phyloP scores from a whole-genome alignment of 2,113 vertebrate genomes.

The Sinocyclocheilus maitianheensis region DNA sequence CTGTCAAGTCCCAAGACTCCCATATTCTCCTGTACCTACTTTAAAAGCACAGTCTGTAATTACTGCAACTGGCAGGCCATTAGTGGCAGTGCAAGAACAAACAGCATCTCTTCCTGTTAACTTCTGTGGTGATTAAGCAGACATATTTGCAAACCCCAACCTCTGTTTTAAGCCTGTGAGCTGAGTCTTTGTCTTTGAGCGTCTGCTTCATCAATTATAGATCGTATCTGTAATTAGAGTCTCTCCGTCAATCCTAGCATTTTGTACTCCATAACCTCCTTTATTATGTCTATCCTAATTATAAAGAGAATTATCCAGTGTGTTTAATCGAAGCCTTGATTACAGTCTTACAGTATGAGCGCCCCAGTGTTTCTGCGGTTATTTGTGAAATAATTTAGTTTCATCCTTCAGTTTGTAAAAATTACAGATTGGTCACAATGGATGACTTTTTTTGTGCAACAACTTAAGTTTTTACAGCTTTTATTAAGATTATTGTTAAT shows the following conservation, averaged over 20 bases:
- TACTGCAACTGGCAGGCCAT: conserved; percentile 30
- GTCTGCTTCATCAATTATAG: conserved; percentile 23
- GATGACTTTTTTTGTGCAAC: background rate
- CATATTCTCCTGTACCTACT: background rate
- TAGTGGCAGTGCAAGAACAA: conserved; percentile 2
- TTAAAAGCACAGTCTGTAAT: conserved; percentile 25
- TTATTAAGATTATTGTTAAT: background rate
- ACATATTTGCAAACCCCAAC: conserved; percentile 25
- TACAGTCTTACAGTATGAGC: background rate
- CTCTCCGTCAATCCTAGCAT: background rate
- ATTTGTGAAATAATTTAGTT: background rate
- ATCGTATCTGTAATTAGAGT: conserved; percentile 22
- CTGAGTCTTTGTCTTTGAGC: conserved; percentile 23
- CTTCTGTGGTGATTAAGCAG: conserved; percentile 28
- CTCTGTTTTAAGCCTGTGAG: conserved; percentile 19
- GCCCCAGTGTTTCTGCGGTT: background rate
- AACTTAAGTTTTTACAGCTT: background rate
- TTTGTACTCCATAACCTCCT: background rate
- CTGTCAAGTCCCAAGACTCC: background rate
- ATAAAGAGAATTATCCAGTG: background rate
- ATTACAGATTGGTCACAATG: background rate
- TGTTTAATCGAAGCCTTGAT: background rate
- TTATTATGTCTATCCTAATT: background rate
- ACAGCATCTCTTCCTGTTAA: conserved; percentile 23
- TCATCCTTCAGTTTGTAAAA: background rate